These are phyloP conservation scores for Ormyrus labotus DNA, from an alignment of 2,888 invertebrate genomes.

Conservation along the genomic window DNA sequence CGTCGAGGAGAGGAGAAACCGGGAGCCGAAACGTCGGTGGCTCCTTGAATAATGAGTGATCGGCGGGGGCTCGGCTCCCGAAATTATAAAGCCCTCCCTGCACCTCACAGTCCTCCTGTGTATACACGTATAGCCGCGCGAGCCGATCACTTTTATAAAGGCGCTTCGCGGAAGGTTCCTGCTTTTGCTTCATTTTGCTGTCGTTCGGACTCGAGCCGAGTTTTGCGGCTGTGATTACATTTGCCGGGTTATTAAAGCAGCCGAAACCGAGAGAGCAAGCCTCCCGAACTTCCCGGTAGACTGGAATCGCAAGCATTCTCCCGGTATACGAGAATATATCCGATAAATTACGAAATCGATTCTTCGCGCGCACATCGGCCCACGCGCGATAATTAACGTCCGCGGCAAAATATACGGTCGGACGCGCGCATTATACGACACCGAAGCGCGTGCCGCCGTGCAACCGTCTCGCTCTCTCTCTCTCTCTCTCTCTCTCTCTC, in stretches of 20 bases:
- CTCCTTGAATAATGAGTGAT: conserved; percentile 71
- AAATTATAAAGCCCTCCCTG: conserved; percentile 55
- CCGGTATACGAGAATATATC: not conserved
- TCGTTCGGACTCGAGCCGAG: not conserved
- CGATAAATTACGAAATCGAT: conserved; percentile 45
- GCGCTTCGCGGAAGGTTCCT: not conserved
- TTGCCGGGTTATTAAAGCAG: too few species aligned
- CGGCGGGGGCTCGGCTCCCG: conserved; percentile 58
- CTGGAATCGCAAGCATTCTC: not conserved
- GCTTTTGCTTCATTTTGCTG: not conserved
- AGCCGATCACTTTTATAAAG: conserved; percentile 16
- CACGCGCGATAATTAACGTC: conserved; percentile 42
- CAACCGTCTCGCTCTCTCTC: not conserved
- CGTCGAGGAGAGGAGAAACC: conserved; percentile 59
- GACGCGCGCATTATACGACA: not conserved
- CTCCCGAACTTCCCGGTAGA: not conserved
- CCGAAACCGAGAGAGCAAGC: not conserved
- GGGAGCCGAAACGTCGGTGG: conserved; percentile 70
- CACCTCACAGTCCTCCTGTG: not conserved
- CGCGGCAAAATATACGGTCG: conserved; percentile 37
- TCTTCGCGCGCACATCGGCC: conserved; percentile 28
- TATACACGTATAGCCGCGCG: not conserved
- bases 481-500: not conserved
- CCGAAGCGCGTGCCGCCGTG: not conserved
- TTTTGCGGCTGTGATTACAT: too few species aligned